Base-by-base conservation (phyloP, 64 coral and sea anemone genomes). In the Porites australiensis region DNA sequence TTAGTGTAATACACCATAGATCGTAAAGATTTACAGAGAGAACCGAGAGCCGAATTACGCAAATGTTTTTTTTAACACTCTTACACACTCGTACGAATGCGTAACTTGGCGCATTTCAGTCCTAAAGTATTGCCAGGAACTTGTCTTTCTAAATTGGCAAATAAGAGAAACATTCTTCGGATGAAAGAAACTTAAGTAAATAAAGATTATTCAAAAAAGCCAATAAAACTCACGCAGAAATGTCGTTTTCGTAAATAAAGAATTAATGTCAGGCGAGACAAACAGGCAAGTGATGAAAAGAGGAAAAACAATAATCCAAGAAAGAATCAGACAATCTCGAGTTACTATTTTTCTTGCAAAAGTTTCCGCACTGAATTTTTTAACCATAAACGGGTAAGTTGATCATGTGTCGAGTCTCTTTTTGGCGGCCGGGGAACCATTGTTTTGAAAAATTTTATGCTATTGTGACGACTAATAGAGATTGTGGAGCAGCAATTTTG, bases 151-250 rank as follows among this genome's bases (percentile, higher is more conserved):
- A 51, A 13, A 16, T 69, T 48, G 15, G 5, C 3, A 84, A 23
- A 68, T 16, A 45, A 51, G 5, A 69, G 62, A 68, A 51, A 13
- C 81, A 44, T 68, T 84, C 47, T 43, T 51, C 6, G 81, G 81
- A 84, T 67, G 62, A 49, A 50, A 84, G 59, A 84, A 51, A 50
- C 81, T 68, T 76, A 76, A 51, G 81, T 84, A 84, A 84, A 84
- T 63, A 84, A 68, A 50, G 58, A 84, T 84, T 84, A 84, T 69
- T 84, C 81, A 52, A 84, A 68, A 84, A 84, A 46, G 81, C 81
- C 46, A 69, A 68, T 18, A 84, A 84, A 84, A 84, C 18, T 84
- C 19, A 51, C 45, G 62, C 63, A 84, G 46, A 68, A 84, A 59
- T 63, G 81, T 84, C 81, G 81, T 65, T 67, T 68, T 81, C 16